Evolutionary conservation across 2,113 vertebrate species (phyloP), one percentile per base, ranked within the genome.

Genomic region (Centropus unirufus): DNA sequence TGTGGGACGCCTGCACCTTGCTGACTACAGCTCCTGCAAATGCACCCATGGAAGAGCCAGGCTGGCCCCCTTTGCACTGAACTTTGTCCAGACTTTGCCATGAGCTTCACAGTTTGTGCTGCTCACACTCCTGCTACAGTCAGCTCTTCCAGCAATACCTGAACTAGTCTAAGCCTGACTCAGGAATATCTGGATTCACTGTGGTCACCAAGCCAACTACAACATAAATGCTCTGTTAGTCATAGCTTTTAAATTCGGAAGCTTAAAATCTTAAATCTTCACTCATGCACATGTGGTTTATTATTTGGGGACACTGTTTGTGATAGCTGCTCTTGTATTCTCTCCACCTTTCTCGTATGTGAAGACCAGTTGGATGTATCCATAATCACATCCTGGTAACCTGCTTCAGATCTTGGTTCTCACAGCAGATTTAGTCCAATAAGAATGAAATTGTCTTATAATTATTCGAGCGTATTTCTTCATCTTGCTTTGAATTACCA

Each of bases 31-130:
- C 40, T 88, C 32, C 24, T 1, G 0, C 12, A 23, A 49, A 12
- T 1, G 0, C 46, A 30, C 4, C 21, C 2, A 2, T 12, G 29
- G 32, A 8, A 63, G 32, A 75, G 32, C n/a, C 36, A 54, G 46
- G 5, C 30, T 29, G 8, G 12, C 8, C 7, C 2, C 27, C 12
- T 29, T 14, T 6, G 12, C 52, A 8, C 39, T 76, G 34, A 63
- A 26, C 16, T 79, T 72, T 90, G 34, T 64, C 29, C n/a, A 54
- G 8, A 10, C 26, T 44, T 67, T n/a, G 9, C 34, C 36, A 34
- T 0, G 0, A 22, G 20, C 74, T 96, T 22, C 42, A 9, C 32
- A 39, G 24, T 1, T 1, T 69, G 13, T 67, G 32, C 69, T 68
- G 22, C 21, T 39, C 12, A 5, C 0, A 3, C 32, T 59, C 11